Conservation (phyloP, 1,140 invertebrate genomes). For the Cecropterus lyciades region DNA sequence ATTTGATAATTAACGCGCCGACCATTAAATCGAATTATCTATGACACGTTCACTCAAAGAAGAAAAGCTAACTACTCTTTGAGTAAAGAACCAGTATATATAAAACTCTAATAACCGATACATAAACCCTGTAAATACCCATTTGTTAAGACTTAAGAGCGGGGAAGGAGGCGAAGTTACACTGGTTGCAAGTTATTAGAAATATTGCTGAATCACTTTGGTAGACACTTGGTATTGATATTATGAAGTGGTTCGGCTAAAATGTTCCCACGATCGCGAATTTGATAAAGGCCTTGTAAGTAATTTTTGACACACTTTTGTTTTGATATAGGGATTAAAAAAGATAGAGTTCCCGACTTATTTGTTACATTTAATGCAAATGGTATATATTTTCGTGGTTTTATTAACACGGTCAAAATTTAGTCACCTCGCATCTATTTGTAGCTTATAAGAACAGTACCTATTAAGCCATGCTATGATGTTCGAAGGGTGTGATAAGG, state of each 20-base stretch:
- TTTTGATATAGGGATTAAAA: neutral
- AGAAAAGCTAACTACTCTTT: slow-evolving; percentile 78
- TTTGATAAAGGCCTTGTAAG: slow-evolving; percentile 58
- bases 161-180: slow-evolving; percentile 39
- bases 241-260: slow-evolving; percentile 59
- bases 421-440: too few relatives aligned
- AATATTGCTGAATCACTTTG: slow-evolving; percentile 65
- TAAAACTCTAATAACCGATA: slow-evolving; percentile 37
- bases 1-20: slow-evolving; percentile 74
- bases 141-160: slow-evolving; percentile 12
- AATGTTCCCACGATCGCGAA: slow-evolving; percentile 78
- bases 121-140: neutral
- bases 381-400: too few relatives aligned
- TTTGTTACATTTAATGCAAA: too few relatives aligned
- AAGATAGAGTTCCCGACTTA: neutral
- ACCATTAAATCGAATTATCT: slow-evolving; percentile 80
- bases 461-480: too few relatives aligned
- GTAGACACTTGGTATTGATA: slow-evolving; percentile 52
- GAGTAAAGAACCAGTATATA: slow-evolving; percentile 51
- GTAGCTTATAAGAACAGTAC: too few relatives aligned
- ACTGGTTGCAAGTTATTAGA: slow-evolving; percentile 57
- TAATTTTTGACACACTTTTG: slow-evolving; percentile 20
- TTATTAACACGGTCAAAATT: too few relatives aligned
- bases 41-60: slow-evolving; percentile 72
- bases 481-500: too few relatives aligned